A percentile compares a stretch with the other conserved stretches of the same genome.
phyloP scores from a whole-genome alignment of 1,140 invertebrate species.

The Meloidogyne hapla region DNA sequence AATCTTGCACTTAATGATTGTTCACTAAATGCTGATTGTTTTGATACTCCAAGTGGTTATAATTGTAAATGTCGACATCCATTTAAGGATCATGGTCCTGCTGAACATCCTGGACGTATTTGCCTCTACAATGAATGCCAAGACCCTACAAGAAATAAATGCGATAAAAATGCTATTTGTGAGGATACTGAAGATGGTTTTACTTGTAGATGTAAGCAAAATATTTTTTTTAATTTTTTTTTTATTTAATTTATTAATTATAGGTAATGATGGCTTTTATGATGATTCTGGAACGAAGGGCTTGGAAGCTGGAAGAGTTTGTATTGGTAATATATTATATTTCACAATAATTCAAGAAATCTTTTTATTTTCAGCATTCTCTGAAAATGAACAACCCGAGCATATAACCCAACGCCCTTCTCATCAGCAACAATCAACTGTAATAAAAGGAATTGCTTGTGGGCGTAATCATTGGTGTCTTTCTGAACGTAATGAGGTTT shows the following conservation, averaged over 20 bases:
- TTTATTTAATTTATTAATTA: not conserved
- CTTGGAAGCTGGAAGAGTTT: conserved; percentile 56
- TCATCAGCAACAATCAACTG: conserved; percentile 12
- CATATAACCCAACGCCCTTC: not conserved
- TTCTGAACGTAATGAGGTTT: conserved; percentile 43
- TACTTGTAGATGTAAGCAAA: conserved; percentile 17
- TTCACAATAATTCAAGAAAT: not conserved
- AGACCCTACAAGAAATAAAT: conserved; percentile 33
- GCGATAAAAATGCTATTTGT: conserved; percentile 35
- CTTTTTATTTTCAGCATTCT: not conserved
- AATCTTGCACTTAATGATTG: conserved; percentile 85
- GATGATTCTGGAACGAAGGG: conserved; percentile 45
- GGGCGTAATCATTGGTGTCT: conserved; percentile 48
- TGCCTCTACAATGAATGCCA: conserved; percentile 58
- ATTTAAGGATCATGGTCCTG: conserved; percentile 69
- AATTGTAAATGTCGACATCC: conserved; percentile 79
- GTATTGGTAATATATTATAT: conserved; percentile 40
- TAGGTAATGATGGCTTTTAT: conserved; percentile 52
- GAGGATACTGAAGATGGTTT: conserved; percentile 26
- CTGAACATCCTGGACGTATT: conserved; percentile 69
- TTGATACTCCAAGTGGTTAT: conserved; percentile 84
- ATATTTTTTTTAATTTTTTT: not conserved
- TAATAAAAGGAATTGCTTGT: conserved; percentile 45
- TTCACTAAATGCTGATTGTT: conserved; percentile 76
- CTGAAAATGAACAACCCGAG: not conserved